Evolutionary conservation across 2,113 vertebrate species (phyloP).

Genomic region (Dicrurus megarhynchus): DNA sequence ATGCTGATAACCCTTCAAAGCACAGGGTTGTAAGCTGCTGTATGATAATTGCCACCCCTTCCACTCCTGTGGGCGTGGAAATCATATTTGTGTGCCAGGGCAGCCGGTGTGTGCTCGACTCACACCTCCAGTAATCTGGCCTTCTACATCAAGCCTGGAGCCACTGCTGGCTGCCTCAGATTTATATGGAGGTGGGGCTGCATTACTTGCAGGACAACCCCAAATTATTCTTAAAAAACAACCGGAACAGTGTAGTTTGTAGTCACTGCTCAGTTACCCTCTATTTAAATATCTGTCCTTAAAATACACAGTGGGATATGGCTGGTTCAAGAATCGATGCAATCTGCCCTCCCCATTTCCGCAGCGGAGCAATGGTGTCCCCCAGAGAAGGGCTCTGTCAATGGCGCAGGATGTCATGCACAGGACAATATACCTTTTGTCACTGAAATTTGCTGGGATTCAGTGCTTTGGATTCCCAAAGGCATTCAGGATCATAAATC

Average conservation of each 20-base stretch:
- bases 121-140: neutral
- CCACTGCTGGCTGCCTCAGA: neutral
- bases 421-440: neutral
- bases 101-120: neutral
- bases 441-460: neutral
- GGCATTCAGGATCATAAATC: slow-evolving; percentile 12
- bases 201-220: neutral
- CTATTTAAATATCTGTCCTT: neutral
- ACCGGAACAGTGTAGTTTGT: neutral
- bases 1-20: neutral
- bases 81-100: neutral
- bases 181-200: neutral
- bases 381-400: neutral
- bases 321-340: neutral
- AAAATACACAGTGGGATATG: neutral
- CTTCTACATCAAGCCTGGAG: neutral
- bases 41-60: neutral
- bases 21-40: neutral
- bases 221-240: neutral
- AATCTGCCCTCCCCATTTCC: neutral
- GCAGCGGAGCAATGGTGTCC: neutral
- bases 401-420: neutral
- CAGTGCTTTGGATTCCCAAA: neutral
- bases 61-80: neutral
- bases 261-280: neutral